A percentile compares a stretch with the other conserved stretches of the same genome.
Conservation (phyloP, 2,888 invertebrate species). For the Callyntrura guangdongensis region DNA sequence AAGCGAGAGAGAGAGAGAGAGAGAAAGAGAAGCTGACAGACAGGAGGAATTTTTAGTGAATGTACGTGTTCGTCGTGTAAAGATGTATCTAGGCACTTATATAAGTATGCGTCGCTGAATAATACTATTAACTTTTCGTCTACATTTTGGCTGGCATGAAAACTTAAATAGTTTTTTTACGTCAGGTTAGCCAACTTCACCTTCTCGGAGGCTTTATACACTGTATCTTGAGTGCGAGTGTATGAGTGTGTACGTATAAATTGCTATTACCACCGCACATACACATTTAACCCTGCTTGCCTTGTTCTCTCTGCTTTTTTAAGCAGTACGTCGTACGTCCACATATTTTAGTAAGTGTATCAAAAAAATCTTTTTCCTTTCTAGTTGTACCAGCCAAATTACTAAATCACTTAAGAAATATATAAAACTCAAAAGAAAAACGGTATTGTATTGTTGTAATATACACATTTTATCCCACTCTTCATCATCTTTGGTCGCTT, state of each 20-base stretch:
- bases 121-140: conserved; percentile 21
- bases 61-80: conserved; percentile 31
- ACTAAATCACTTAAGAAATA: conserved; percentile 46
- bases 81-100: not conserved
- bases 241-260: not conserved
- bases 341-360: conserved; percentile 41
- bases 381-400: conserved; percentile 41
- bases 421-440: conserved; percentile 16
- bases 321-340: not conserved
- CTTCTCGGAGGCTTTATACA: conserved; percentile 4
- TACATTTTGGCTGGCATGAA: conserved; percentile 4
- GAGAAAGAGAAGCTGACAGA: conserved; percentile 27
- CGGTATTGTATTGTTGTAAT: conserved; percentile 52
- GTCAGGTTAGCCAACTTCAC: conserved; percentile 55
- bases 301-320: not conserved
- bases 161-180: conserved; percentile 19
- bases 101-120: conserved; percentile 1
- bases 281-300: conserved; percentile 54
- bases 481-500: conserved; percentile 36
- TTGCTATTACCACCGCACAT: not conserved
- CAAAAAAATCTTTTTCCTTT: conserved; percentile 20
- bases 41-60: conserved; percentile 32
- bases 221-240: not conserved
- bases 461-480: not conserved
- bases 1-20: conserved; percentile 1